These are phyloP conservation scores for Tragelaphus imberbis DNA, from an alignment of 2,113 vertebrate species.

Conservation along the genomic window DNA sequence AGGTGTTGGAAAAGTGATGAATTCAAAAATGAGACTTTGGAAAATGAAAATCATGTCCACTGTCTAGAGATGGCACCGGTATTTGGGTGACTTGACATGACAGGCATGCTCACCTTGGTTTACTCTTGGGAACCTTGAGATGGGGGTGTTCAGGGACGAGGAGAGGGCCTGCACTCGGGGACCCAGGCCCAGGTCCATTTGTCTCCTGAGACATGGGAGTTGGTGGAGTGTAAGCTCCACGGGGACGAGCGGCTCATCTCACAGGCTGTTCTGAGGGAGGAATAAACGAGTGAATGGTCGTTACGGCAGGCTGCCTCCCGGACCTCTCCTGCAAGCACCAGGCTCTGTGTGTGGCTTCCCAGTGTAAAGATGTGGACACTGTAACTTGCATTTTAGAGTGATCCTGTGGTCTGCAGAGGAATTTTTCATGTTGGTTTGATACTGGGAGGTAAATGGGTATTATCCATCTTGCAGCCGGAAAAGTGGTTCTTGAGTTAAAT, in stretches of 20 bases:
- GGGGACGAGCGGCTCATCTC: not conserved
- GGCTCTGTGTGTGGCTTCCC: fast-evolving
- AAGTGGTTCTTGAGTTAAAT: not conserved
- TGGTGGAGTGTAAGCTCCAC: fast-evolving
- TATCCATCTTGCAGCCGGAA: not conserved
- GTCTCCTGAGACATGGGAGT: not conserved
- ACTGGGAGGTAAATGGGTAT: not conserved
- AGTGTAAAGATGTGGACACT: fast-evolving
- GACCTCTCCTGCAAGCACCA: not conserved
- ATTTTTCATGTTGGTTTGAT: too few relatives aligned
- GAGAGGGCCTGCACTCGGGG: not conserved
- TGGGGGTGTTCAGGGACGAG: not conserved
- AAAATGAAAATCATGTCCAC: not conserved
- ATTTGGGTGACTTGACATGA: not conserved
- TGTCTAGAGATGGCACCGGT: not conserved
- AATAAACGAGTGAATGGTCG: fast-evolving
- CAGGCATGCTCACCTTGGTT: not conserved
- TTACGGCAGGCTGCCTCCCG: not conserved
- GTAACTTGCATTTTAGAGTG: too few relatives aligned
- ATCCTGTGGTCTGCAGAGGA: not conserved
- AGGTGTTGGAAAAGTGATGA: not conserved
- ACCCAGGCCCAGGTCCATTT: not conserved
- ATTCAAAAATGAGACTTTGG: not conserved
- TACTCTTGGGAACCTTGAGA: not conserved
- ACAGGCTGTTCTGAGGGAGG: fast-evolving